These are phyloP conservation scores for Chaenocephalus aceratus DNA, from an alignment of 2,113 vertebrate species.

Conservation along the genomic window DNA sequence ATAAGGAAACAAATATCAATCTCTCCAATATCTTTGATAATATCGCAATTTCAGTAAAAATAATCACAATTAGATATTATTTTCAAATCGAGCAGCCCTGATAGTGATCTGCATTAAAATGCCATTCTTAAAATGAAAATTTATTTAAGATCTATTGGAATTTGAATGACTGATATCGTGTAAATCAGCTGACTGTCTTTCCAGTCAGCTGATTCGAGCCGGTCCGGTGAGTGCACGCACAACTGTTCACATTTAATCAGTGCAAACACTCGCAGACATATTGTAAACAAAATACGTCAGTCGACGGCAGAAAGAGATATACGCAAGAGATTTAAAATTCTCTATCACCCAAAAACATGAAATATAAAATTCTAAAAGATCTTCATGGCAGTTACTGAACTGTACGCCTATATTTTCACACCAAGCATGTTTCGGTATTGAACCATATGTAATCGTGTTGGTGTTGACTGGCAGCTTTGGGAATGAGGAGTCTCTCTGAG, in stretches of 20 bases:
- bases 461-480: constrained; percentile 32
- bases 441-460: not conserved
- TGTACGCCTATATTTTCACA: not conserved
- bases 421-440: not conserved
- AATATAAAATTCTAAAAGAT: not conserved
- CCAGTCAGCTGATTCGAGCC: not conserved
- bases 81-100: too few relatives aligned
- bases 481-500: constrained; percentile 14
- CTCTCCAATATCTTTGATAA: too few relatives aligned
- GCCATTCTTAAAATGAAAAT: too few relatives aligned
- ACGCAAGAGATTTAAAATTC: not conserved
- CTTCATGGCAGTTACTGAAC: not conserved
- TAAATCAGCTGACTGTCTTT: too few relatives aligned
- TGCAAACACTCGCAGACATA: not conserved
- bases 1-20: too few relatives aligned
- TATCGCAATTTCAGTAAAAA: too few relatives aligned
- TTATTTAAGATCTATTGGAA: too few relatives aligned
- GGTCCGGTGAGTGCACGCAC: not conserved
- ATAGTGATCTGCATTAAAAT: too few relatives aligned
- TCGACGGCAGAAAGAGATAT: not conserved
- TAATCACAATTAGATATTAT: too few relatives aligned
- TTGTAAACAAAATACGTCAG: not conserved
- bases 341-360: not conserved
- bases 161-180: too few relatives aligned
- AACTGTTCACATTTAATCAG: not conserved